phyloP scores from a whole-genome alignment of 2,113 vertebrate species.

The Prochilodus magdalenae region DNA sequence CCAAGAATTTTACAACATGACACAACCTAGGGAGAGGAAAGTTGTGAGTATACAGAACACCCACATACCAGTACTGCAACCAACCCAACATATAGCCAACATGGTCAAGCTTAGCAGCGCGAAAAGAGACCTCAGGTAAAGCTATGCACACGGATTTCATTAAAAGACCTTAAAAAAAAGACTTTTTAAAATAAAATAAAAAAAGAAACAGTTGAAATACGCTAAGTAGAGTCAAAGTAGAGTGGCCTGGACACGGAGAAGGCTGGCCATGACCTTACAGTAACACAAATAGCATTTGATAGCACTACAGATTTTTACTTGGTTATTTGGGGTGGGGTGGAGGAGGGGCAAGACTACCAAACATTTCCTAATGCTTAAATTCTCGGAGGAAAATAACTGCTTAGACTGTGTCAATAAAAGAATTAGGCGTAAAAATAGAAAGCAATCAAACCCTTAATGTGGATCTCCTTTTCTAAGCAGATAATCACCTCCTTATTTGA shows the following conservation, averaged over 20 bases:
- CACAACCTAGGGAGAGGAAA: neutral
- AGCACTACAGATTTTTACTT: neutral
- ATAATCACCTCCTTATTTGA: conserved; percentile 72
- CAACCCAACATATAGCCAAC: no score
- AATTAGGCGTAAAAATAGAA: conserved; percentile 70
- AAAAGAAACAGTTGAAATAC: neutral
- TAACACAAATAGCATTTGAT: neutral
- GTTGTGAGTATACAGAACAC: no score
- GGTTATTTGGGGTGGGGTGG: neutral
- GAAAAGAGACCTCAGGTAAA: neutral
- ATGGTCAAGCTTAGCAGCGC: neutral
- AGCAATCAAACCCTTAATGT: conserved; percentile 77
- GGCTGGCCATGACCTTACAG: neutral
- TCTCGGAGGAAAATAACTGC: conserved; percentile 44
- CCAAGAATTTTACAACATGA: neutral
- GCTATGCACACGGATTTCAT: no score
- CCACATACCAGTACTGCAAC: neutral
- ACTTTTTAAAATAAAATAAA: no score
- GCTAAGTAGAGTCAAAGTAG: neutral
- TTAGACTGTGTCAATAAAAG: conserved; percentile 60
- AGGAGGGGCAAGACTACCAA: conserved; percentile 29
- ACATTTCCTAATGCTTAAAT: conserved; percentile 12
- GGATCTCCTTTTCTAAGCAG: conserved; percentile 70
- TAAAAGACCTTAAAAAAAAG: neutral
- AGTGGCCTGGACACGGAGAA: neutral